A percentile compares a stretch with the other conserved stretches of the same genome.
phyloP scores from a whole-genome alignment of 2,888 invertebrate species.

The Dasypolia templi region DNA sequence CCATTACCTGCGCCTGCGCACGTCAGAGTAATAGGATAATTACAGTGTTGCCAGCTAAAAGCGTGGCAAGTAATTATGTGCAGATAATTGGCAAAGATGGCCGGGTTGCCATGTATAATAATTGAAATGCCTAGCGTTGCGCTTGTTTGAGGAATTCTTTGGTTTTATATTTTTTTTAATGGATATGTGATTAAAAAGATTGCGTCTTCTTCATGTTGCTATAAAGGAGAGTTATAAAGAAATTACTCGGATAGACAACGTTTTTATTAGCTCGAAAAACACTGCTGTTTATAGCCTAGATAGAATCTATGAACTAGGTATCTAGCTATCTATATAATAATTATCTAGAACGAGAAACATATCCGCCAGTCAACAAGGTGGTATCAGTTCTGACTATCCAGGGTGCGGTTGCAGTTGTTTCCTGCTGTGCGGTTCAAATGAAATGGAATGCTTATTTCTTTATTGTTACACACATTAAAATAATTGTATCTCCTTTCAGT shows the following conservation, averaged over 20 bases:
- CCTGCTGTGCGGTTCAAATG: too few species aligned
- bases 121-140: conserved; percentile 45
- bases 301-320: not conserved
- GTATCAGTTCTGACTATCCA: not conserved
- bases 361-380: not conserved
- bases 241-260: not conserved
- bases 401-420: not conserved
- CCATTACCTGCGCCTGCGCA: conserved; percentile 54
- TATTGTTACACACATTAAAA: not conserved
- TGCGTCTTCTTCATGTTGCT: not conserved
- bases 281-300: not conserved
- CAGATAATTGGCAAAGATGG: conserved; percentile 58
- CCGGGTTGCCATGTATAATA: conserved; percentile 52
- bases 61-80: conserved; percentile 62
- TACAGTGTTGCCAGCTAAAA: conserved; percentile 63
- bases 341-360: too few species aligned
- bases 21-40: conserved; percentile 68
- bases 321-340: too few species aligned
- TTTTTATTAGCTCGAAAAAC: not conserved
- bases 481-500: conserved; percentile 83
- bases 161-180: conserved; percentile 12
- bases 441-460: not conserved
- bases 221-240: not conserved
- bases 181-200: not conserved
- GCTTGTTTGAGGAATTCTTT: conserved; percentile 19